Percentiles rank a stretch among this genome's conserved stretches.
phyloP scores from a whole-genome alignment of 2,113 vertebrate genomes.

The Copsychus sechellarum region DNA sequence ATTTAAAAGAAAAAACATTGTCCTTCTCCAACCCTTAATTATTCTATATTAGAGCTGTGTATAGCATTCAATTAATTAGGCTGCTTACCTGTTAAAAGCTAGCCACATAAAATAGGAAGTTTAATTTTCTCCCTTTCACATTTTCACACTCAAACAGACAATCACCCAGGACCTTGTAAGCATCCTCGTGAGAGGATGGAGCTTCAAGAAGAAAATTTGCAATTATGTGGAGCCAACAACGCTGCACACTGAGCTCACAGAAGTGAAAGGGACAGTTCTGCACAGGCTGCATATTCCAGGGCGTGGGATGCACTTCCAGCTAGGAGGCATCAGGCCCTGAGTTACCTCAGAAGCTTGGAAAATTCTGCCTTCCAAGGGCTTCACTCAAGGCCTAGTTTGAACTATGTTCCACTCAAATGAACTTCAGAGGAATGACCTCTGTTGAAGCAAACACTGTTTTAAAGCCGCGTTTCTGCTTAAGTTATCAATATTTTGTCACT shows the following conservation, averaged over 20 bases:
- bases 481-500: not conserved
- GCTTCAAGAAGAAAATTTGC: not conserved
- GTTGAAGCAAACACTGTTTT: not conserved
- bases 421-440: not conserved
- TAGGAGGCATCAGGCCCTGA: not conserved
- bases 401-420: not conserved
- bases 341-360: not conserved
- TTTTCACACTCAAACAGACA: not conserved
- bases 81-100: not conserved
- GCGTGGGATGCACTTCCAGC: not conserved
- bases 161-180: not conserved
- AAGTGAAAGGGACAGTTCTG: not conserved
- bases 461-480: not conserved
- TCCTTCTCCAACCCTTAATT: not conserved
- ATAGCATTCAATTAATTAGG: not conserved
- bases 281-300: not conserved
- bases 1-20: not conserved
- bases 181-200: not conserved
- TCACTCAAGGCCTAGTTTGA: not conserved
- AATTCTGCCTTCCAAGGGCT: not conserved
- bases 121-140: not conserved
- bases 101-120: not conserved
- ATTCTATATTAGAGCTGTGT: not conserved
- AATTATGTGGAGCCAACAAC: not conserved
- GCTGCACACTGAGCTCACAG: not conserved